Conservation (phyloP, 64 coral and sea anemone species). For the Trachythela sp. region DNA sequence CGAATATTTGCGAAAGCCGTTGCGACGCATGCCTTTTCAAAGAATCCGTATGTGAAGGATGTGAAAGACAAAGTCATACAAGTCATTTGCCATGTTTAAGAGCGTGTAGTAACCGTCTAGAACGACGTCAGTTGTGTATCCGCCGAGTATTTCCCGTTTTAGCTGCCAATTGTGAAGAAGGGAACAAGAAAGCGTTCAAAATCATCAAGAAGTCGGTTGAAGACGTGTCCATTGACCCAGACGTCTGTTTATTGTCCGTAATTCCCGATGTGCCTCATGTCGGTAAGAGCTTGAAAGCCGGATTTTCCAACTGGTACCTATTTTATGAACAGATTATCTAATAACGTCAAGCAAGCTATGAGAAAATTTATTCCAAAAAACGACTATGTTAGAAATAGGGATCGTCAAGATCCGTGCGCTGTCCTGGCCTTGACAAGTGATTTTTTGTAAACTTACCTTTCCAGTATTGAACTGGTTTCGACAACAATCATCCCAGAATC, state of each 20-base stretch:
- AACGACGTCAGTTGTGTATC: slow-evolving; percentile 15
- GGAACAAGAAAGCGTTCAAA: too few relatives aligned
- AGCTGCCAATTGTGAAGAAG: too few relatives aligned
- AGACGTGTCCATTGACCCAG: too few relatives aligned
- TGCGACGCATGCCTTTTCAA: background rate
- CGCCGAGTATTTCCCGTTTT: background rate
- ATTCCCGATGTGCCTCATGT: too few relatives aligned
- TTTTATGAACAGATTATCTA: background rate
- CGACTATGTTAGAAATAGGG: background rate
- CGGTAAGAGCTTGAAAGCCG: too few relatives aligned
- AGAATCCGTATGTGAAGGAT: slow-evolving; percentile 18
- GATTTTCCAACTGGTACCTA: background rate
- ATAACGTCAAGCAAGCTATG: background rate
- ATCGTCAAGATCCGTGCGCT: background rate
- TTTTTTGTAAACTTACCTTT: background rate
- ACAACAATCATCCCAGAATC: slow-evolving; percentile 50
- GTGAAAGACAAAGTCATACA: background rate
- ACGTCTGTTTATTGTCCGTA: too few relatives aligned
- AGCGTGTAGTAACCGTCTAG: slow-evolving; percentile 39
- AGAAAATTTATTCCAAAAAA: background rate
- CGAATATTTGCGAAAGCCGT: slow-evolving; percentile 6
- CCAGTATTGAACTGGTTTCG: slow-evolving; percentile 28
- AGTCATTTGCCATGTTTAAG: slow-evolving; percentile 41
- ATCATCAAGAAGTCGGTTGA: too few relatives aligned
- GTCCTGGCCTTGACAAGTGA: background rate